Conservation (phyloP, 2,113 vertebrate species). For the Neopipo cinnamomea region DNA sequence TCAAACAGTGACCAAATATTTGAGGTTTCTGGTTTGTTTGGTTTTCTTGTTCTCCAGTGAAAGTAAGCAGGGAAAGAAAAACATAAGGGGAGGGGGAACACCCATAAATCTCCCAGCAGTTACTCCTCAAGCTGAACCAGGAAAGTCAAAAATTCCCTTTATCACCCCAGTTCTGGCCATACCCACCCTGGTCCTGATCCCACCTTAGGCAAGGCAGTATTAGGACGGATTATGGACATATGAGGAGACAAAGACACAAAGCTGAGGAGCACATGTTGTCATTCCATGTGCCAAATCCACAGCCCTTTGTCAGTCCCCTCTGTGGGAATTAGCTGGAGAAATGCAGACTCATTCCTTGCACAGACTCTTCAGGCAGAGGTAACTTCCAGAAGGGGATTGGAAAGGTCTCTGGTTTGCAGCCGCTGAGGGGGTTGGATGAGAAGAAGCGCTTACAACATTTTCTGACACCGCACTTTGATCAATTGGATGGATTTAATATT, state of each 20-base stretch:
- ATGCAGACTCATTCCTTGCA: conserved; percentile 4
- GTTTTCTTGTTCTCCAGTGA: not conserved
- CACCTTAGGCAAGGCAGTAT: not conserved
- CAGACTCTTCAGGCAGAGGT: not conserved
- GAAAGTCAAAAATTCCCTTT: not conserved
- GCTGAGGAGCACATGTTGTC: not conserved
- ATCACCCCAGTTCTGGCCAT: not conserved
- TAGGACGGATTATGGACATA: not conserved
- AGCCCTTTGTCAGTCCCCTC: not conserved
- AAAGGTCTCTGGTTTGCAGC: conserved; percentile 34
- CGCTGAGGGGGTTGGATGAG: conserved; percentile 54
- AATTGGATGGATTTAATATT: conserved; percentile 78
- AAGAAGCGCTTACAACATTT: conserved; percentile 65
- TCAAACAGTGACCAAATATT: not conserved
- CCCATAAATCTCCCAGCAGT: not conserved
- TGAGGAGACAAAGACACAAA: not conserved
- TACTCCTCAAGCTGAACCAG: not conserved
- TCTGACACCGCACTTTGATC: conserved; percentile 74
- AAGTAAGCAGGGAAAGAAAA: not conserved
- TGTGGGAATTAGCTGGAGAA: conserved; percentile 1
- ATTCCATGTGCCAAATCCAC: accelerated
- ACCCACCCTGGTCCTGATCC: not conserved
- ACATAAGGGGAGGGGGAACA: not conserved
- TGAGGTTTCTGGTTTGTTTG: not conserved
- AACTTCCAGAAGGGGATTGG: conserved; percentile 34